Evolutionary conservation across 2,888 invertebrate genomes (phyloP).

Genomic region (Hirtodrosophila histrioides): DNA sequence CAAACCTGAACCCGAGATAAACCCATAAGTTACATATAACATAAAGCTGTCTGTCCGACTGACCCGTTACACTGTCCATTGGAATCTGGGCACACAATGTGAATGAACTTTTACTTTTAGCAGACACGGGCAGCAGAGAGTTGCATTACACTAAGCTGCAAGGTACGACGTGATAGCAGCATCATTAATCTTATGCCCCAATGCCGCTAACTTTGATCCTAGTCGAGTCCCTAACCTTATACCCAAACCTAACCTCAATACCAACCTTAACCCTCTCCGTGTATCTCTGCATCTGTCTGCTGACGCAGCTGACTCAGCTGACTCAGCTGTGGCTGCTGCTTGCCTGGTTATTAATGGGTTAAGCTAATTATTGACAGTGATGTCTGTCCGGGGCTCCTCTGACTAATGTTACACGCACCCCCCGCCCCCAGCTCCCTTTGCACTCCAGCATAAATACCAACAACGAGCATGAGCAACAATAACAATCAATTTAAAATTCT

Average conservation of each 20-base stretch:
- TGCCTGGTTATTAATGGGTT: constrained; percentile 71
- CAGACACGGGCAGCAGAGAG: constrained; percentile 18
- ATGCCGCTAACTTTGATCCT: neutral
- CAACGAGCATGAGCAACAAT: constrained; percentile 50
- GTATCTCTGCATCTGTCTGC: constrained; percentile 25
- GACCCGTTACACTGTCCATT: constrained; percentile 3
- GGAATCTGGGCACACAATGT: constrained; percentile 49
- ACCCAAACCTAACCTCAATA: constrained; percentile 16
- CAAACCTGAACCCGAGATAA: constrained; percentile 36
- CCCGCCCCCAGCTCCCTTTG: neutral
- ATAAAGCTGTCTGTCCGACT: constrained; percentile 18
- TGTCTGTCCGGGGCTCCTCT: constrained; percentile 28
- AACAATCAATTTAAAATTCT: constrained; percentile 81
- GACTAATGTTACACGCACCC: constrained; percentile 47
- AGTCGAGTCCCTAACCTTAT: neutral
- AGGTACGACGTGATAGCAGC: constrained; percentile 44
- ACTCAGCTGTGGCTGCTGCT: constrained; percentile 47
- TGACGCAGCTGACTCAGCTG: constrained; percentile 71
- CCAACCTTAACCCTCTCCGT: neutral
- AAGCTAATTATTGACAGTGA: constrained; percentile 78
- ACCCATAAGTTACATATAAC: constrained; percentile 51
- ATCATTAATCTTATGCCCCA: constrained; percentile 60
- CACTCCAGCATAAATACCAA: neutral
- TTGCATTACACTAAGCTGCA: constrained; percentile 48
- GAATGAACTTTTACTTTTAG: constrained; percentile 76